These are phyloP conservation scores for Leucoptera coffeella DNA, from an alignment of 2,888 invertebrate genomes.

Conservation along the genomic window DNA sequence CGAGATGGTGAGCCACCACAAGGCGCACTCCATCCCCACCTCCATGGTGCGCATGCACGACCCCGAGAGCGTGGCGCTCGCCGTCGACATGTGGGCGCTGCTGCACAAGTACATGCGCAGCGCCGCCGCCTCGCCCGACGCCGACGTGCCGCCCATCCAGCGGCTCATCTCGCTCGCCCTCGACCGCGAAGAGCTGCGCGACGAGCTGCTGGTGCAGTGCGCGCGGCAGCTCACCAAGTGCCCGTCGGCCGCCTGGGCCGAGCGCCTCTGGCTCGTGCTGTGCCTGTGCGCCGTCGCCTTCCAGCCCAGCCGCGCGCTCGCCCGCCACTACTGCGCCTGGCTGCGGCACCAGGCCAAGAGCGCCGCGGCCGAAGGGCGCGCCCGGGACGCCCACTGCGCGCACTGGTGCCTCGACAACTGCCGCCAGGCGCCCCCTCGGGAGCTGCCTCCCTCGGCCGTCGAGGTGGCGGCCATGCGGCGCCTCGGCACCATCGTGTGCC, in stretches of 20 bases:
- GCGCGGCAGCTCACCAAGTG: slow-evolving; percentile 84
- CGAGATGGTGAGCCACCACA: slow-evolving; percentile 88
- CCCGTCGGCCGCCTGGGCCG: slow-evolving; percentile 76
- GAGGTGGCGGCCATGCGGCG: slow-evolving; percentile 91
- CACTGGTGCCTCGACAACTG: slow-evolving; percentile 94
- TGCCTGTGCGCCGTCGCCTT: slow-evolving; percentile 89
- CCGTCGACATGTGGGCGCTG: slow-evolving; percentile 86
- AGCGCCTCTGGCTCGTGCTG: slow-evolving; percentile 82
- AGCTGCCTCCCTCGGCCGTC: slow-evolving; percentile 84
- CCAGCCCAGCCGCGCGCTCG: slow-evolving; percentile 78
- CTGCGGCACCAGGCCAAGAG: slow-evolving; percentile 22
- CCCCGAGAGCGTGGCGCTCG: slow-evolving; percentile 85
- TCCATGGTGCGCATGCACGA: slow-evolving; percentile 94
- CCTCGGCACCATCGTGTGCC: slow-evolving; percentile 85
- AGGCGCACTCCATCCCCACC: slow-evolving; percentile 81
- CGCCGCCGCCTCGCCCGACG: too few relatives aligned
- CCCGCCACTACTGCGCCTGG: slow-evolving; percentile 66
- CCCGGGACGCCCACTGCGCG: slow-evolving; percentile 68
- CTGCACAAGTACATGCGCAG: too few relatives aligned
- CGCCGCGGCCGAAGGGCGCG: slow-evolving; percentile 22
- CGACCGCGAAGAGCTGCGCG: slow-evolving; percentile 85
- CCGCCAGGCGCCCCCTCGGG: slow-evolving; percentile 76
- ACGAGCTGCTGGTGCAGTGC: slow-evolving; percentile 87
- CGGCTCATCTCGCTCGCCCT: slow-evolving; percentile 80
- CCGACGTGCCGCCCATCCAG: slow-evolving; percentile 78